Percentiles rank a stretch among this genome's conserved stretches.
phyloP scores from a whole-genome alignment of 2,797 vertebrate genomes.

The Sebastiscus tertius region DNA sequence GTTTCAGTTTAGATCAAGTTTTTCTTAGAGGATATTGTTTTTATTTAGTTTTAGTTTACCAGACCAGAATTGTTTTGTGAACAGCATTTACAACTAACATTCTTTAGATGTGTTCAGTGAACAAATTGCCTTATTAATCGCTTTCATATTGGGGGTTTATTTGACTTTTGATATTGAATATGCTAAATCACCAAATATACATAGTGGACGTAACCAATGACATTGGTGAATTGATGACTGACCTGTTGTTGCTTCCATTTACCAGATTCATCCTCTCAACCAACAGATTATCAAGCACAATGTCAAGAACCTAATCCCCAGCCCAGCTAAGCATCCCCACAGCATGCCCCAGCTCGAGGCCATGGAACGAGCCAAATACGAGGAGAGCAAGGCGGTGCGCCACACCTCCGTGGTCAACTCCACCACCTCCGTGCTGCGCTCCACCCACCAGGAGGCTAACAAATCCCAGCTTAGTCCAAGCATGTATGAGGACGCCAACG shows the following conservation, averaged over 20 bases:
- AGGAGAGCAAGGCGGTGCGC: slow-evolving; percentile 89
- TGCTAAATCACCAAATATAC: neutral
- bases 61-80: neutral
- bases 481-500: slow-evolving; percentile 94
- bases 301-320: slow-evolving; percentile 97
- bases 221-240: neutral
- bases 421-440: slow-evolving; percentile 93
- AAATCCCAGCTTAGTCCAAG: slow-evolving; percentile 95
- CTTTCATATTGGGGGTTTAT: neutral
- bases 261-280: slow-evolving; percentile 86
- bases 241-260: slow-evolving; percentile 68
- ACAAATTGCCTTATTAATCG: neutral
- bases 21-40: too few species aligned
- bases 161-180: slow-evolving; percentile 3
- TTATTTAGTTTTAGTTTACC: too few species aligned
- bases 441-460: slow-evolving; percentile 90
- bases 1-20: too few species aligned
- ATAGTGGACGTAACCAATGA: neutral
- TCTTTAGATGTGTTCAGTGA: neutral
- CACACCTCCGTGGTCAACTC: slow-evolving; percentile 97
- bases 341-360: slow-evolving; percentile 88
- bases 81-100: neutral
- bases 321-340: slow-evolving; percentile 90
- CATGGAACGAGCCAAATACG: slow-evolving; percentile 92
- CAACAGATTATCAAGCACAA: slow-evolving; percentile 97